These are phyloP conservation scores for Eulacestoma nigropectus DNA, from an alignment of 2,113 vertebrate species.

Conservation along the genomic window DNA sequence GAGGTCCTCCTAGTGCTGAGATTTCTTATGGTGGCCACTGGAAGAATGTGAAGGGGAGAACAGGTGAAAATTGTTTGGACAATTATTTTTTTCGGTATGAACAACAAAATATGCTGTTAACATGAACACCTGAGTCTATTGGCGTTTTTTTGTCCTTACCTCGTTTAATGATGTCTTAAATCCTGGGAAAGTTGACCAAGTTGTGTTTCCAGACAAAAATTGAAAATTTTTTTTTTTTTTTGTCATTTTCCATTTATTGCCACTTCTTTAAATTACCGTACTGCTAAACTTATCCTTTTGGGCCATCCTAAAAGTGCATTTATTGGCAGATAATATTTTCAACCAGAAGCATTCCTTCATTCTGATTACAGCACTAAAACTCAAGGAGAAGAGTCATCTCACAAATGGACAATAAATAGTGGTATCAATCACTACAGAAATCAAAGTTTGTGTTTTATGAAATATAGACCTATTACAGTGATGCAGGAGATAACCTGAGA, in stretches of 20 bases:
- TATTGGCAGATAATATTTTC: slow-evolving; percentile 18
- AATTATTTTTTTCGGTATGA: not conserved
- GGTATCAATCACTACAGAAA: not conserved
- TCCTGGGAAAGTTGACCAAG: not conserved
- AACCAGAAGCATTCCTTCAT: not conserved
- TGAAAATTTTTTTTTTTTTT: not conserved
- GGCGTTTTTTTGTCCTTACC: not conserved
- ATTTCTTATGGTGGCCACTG: not conserved
- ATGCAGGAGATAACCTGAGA: not conserved
- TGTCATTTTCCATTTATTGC: not conserved
- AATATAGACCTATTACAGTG: not conserved
- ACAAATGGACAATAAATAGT: not conserved
- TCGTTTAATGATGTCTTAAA: not conserved
- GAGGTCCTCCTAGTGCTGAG: not conserved
- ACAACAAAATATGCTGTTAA: not conserved
- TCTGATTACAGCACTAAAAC: slow-evolving; percentile 32
- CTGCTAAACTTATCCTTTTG: not conserved
- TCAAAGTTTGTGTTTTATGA: slow-evolving; percentile 36
- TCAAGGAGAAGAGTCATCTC: slow-evolving; percentile 3
- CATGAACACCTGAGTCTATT: not conserved
- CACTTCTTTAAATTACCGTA: not conserved
- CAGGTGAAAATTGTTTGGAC: not conserved
- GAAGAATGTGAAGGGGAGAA: not conserved
- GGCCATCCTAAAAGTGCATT: not conserved
- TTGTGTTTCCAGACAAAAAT: not conserved